Evolutionary conservation across 2,888 invertebrate genomes (phyloP).

Genomic region (Amblyteles armatorius): DNA sequence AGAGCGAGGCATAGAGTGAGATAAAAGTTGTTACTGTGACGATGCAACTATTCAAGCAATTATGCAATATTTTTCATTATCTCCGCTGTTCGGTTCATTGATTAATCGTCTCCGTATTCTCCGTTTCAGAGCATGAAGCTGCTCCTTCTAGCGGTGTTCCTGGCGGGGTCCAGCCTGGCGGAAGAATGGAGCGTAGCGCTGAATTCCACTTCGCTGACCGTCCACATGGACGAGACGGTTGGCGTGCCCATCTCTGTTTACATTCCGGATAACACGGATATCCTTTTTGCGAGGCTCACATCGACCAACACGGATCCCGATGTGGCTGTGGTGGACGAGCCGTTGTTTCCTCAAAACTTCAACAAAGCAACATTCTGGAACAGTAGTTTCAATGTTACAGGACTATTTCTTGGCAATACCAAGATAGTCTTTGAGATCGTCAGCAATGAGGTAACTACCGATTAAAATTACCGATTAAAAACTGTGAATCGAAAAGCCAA

Average conservation of each 20-base stretch:
- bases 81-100: background rate
- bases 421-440: slow-evolving; percentile 70
- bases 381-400: slow-evolving; percentile 84
- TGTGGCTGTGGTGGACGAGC: slow-evolving; percentile 69
- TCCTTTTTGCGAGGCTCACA: slow-evolving; percentile 62
- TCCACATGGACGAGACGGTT: slow-evolving; percentile 85
- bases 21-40: background rate
- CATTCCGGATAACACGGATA: slow-evolving; percentile 74
- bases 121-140: slow-evolving; percentile 46
- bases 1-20: too few relatives aligned
- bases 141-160: slow-evolving; percentile 32
- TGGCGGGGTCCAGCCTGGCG: slow-evolving; percentile 71
- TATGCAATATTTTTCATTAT: background rate
- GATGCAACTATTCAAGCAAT: slow-evolving; percentile 2
- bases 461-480: background rate
- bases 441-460: slow-evolving; percentile 69
- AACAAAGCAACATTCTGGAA: slow-evolving; percentile 70
- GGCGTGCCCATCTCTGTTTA: slow-evolving; percentile 84
- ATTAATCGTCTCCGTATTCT: slow-evolving; percentile 13
- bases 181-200: slow-evolving; percentile 76
- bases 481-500: too few relatives aligned
- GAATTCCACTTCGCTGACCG: slow-evolving; percentile 76
- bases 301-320: slow-evolving; percentile 70
- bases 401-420: slow-evolving; percentile 85
- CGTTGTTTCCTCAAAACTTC: slow-evolving; percentile 52